A percentile compares a stretch with the other conserved stretches of the same genome.
These are phyloP conservation scores for Drosophila fungiperda DNA, from an alignment of 2,888 invertebrate species.

Conservation along the genomic window DNA sequence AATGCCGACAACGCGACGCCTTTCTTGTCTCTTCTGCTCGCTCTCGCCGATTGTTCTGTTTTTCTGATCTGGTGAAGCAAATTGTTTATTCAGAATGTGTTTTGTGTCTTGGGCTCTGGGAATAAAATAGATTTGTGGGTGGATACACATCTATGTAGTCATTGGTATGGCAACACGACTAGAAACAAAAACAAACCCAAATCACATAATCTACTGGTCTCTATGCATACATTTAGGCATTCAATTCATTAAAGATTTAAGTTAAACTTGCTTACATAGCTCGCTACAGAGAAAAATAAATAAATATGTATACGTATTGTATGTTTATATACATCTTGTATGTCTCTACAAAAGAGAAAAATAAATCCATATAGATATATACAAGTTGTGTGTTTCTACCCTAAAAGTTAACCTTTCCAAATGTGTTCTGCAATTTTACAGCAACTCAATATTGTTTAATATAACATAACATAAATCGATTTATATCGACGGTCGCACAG, in stretches of 20 bases:
- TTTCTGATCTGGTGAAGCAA: conserved; percentile 5
- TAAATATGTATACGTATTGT: background rate
- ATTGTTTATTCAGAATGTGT: conserved; percentile 60
- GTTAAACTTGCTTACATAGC: background rate
- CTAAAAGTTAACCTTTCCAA: background rate
- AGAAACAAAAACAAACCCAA: background rate
- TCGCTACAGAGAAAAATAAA: background rate
- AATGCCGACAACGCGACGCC: conserved; percentile 57
- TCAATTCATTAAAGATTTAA: conserved; percentile 11
- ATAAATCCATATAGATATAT: background rate
- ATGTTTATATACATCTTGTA: background rate
- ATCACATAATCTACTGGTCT: conserved; percentile 15
- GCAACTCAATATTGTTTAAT: background rate
- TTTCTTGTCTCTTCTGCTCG: conserved; percentile 28
- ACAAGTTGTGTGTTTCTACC: background rate
- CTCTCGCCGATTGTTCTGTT: conserved; percentile 5
- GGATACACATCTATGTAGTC: conserved; percentile 5
- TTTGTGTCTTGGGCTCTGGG: conserved; percentile 12
- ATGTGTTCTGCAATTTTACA: background rate
- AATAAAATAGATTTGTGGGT: conserved; percentile 41
- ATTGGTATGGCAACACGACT: conserved; percentile 20
- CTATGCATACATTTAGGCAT: conserved; percentile 9
- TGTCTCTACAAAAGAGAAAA: background rate
- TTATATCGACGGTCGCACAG: background rate
- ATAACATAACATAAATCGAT: background rate